phyloP scores from a whole-genome alignment of 2,888 invertebrate species.

The Balanococcus diminutus region DNA sequence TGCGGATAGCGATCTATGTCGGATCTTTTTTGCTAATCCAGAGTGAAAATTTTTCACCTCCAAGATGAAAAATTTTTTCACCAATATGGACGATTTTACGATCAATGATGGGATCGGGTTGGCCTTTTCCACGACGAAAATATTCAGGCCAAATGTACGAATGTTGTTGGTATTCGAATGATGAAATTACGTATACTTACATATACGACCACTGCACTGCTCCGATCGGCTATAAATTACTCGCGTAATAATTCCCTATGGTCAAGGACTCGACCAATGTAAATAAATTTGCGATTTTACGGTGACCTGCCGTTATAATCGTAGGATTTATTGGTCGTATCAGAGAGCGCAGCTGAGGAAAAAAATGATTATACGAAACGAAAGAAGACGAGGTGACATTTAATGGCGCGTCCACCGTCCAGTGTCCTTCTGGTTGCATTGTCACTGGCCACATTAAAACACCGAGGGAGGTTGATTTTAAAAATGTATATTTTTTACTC shows the following conservation, averaged over 20 bases:
- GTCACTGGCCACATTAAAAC: background rate
- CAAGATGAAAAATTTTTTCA: background rate
- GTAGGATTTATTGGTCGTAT: conserved; percentile 26
- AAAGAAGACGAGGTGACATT: background rate
- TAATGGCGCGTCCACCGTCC: conserved; percentile 17
- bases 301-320: background rate
- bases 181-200: conserved; percentile 33
- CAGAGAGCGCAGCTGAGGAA: background rate
- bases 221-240: conserved; percentile 12
- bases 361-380: background rate
- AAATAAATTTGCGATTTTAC: conserved; percentile 29
- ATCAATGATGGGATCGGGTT: background rate
- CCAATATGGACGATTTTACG: background rate
- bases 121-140: background rate
- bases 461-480: conserved; percentile 23
- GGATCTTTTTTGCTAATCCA: background rate
- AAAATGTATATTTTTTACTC: background rate
- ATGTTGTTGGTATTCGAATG: background rate
- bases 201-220: background rate
- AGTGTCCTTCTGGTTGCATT: background rate
- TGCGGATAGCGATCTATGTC: background rate
- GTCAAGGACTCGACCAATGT: conserved; percentile 28
- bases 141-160: conserved; percentile 22
- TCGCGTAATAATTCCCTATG: conserved; percentile 10
- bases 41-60: background rate